A percentile compares a stretch with the other conserved stretches of the same genome.
Conservation (phyloP, 92 coral and sea anemone species). For the Bergia puertoricense region DNA sequence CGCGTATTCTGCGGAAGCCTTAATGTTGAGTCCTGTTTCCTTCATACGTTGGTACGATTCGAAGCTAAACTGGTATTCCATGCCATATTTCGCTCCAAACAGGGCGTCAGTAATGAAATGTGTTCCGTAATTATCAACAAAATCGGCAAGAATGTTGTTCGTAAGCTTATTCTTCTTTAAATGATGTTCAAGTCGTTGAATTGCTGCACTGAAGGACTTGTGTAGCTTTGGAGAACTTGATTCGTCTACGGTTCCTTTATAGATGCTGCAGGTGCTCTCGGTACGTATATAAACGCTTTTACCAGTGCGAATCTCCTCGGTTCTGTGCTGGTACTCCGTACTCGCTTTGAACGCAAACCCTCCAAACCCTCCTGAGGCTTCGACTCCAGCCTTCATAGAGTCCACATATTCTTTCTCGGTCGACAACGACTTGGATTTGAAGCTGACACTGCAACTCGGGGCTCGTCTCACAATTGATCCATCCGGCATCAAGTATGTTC, state of each 20-base stretch:
- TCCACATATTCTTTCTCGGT: conserved; percentile 7
- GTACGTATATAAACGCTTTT: conserved; percentile 7
- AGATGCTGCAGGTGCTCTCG: neutral
- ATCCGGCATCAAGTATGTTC: neutral
- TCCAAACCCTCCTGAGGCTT: conserved; percentile 21
- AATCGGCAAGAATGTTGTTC: neutral
- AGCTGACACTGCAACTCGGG: neutral
- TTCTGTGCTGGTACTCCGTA: neutral
- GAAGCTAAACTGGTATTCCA: neutral
- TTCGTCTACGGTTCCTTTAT: conserved; percentile 7
- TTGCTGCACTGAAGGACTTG: neutral
- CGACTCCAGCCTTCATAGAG: conserved; percentile 18
- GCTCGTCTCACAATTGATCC: neutral
- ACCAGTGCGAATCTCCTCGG: conserved; percentile 11
- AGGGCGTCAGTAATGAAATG: neutral
- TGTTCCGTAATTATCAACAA: conserved; percentile 1
- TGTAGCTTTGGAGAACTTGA: neutral
- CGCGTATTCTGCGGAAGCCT: neutral
- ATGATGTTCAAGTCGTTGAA: neutral
- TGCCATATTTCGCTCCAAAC: neutral
- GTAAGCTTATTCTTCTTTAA: neutral
- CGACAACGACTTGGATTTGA: neutral
- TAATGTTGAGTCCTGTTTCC: neutral
- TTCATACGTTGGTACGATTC: neutral
- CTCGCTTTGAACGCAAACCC: conserved; percentile 2